phyloP scores from a whole-genome alignment of 2,797 vertebrate species.

The Danionella dracula region DNA sequence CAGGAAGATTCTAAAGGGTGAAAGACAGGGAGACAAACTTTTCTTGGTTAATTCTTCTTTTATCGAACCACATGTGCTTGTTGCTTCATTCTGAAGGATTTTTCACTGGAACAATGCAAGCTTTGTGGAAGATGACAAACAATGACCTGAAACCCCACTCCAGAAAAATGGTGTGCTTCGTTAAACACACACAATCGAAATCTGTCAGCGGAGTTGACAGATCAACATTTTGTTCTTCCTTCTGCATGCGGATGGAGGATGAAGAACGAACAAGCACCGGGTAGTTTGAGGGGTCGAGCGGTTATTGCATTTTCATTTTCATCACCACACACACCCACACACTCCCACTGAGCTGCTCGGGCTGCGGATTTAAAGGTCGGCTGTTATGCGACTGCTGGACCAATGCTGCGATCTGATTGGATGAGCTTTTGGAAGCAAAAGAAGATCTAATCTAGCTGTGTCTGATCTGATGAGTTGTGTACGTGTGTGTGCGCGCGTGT shows the following conservation, averaged over 20 bases:
- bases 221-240: slow-evolving; percentile 24
- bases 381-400: slow-evolving; percentile 44
- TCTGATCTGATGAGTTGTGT: slow-evolving; percentile 42
- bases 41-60: slow-evolving; percentile 23
- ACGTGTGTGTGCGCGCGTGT: slow-evolving; percentile 1
- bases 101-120: slow-evolving; percentile 31
- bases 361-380: slow-evolving; percentile 55
- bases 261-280: background rate
- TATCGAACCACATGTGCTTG: slow-evolving; percentile 9
- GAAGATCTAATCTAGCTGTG: slow-evolving; percentile 36
- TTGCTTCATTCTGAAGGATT: slow-evolving; percentile 32
- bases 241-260: slow-evolving; percentile 2
- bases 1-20: too few relatives aligned
- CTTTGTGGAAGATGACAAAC: slow-evolving; percentile 32
- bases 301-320: slow-evolving; percentile 34
- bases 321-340: slow-evolving; percentile 28
- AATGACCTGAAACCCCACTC: slow-evolving; percentile 17
- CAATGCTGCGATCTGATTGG: slow-evolving; percentile 43
- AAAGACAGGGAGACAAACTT: too few relatives aligned
- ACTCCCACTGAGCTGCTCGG: slow-evolving; percentile 36
- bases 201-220: slow-evolving; percentile 40
- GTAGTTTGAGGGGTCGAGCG: background rate
- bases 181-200: slow-evolving; percentile 25
- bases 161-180: slow-evolving; percentile 5
- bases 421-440: slow-evolving; percentile 25